These are phyloP conservation scores for Catocala sponsa DNA, from an alignment of 2,888 invertebrate species.

Conservation along the genomic window DNA sequence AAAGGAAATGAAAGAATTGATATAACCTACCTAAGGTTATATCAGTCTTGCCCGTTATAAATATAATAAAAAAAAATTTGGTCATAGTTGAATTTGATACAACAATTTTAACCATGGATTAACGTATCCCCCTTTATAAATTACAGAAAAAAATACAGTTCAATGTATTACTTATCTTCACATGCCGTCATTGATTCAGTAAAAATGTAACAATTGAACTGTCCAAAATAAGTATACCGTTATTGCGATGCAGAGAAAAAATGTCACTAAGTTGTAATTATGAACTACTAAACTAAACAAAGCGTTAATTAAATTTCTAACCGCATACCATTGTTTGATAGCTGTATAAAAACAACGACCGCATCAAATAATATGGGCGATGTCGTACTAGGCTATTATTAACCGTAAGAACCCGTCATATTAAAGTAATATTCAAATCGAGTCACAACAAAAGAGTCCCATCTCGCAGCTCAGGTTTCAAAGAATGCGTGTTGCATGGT, in stretches of 20 bases:
- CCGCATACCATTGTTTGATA: conserved; percentile 23
- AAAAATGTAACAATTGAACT: not conserved
- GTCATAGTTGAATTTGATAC: no score
- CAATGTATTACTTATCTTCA: no score
- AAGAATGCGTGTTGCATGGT: conserved; percentile 78
- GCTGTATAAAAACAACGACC: conserved; percentile 37
- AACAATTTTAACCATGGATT: no score
- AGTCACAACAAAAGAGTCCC: conserved; percentile 81
- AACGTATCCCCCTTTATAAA: no score
- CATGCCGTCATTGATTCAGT: not conserved
- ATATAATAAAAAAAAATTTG: no score
- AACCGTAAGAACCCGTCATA: conserved; percentile 73
- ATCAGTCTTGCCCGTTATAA: no score
- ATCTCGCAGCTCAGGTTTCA: conserved; percentile 78
- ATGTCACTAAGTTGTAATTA: conserved; percentile 2
- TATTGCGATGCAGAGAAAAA: not conserved
- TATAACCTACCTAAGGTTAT: no score
- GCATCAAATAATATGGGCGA: conserved; percentile 20
- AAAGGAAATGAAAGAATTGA: no score
- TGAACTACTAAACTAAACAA: conserved; percentile 12
- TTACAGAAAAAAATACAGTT: no score
- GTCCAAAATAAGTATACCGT: conserved; percentile 2
- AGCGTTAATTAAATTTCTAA: conserved; percentile 6
- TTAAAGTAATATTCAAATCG: conserved; percentile 84
- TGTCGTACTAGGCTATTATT: conserved; percentile 57